phyloP scores from a whole-genome alignment of 2,888 invertebrate species.

The Drosophila crucigera region DNA sequence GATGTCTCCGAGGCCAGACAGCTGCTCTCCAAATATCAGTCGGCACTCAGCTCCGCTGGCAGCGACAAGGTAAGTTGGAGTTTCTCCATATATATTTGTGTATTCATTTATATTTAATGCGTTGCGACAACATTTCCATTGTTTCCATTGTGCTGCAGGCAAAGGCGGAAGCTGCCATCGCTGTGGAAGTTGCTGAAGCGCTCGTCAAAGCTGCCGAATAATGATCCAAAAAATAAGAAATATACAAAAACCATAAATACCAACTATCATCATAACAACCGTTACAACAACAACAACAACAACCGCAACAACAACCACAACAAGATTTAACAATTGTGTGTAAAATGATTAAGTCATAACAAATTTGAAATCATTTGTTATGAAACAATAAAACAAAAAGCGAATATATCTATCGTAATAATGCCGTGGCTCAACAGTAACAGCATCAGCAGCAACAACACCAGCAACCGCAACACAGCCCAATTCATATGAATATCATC shows the following conservation, averaged over 20 bases:
- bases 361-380: constrained; percentile 56
- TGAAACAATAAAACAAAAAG: constrained; percentile 73
- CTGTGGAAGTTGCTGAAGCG: constrained; percentile 97
- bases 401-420: constrained; percentile 60
- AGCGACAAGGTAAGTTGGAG: constrained; percentile 89
- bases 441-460: constrained; percentile 31
- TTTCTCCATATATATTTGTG: background rate
- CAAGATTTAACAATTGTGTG: constrained; percentile 56
- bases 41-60: constrained; percentile 91
- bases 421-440: constrained; percentile 41
- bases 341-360: constrained; percentile 60
- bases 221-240: constrained; percentile 54
- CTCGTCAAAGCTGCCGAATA: constrained; percentile 93
- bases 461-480: constrained; percentile 24
- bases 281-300: constrained; percentile 29
- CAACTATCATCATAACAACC: constrained; percentile 33
- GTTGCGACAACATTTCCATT: background rate
- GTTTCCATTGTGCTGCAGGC: constrained; percentile 86
- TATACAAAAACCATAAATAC: constrained; percentile 5
- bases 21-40: constrained; percentile 93
- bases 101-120: background rate
- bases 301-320: constrained; percentile 41
- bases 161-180: constrained; percentile 95
- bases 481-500: constrained; percentile 24
- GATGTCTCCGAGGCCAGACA: constrained; percentile 94